Base-by-base conservation (phyloP, 2,888 invertebrate genomes). In the Pyrochroa serraticornis region DNA sequence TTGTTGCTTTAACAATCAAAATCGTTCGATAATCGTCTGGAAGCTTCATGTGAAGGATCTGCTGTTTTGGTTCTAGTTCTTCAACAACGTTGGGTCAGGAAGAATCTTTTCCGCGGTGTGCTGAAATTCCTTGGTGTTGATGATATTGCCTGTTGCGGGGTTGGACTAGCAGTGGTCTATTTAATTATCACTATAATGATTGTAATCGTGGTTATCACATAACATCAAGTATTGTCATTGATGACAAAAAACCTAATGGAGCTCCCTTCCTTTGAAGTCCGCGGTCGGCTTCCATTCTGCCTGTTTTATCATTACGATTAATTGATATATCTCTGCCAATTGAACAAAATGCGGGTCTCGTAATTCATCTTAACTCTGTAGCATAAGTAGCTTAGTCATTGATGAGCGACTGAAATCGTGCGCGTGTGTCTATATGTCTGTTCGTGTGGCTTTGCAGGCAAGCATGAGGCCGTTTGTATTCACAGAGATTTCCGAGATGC, bases 261-360 rank as follows among this genome's bases (percentile, higher is more conserved):
- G 64, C 63, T 67, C 63, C 60, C 61, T 68, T 62, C 54, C 55
- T 59, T 43, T 62, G 53, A 47, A 56, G 37, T 58, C 51, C 45
- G 56, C 61, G 60, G 62, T 63, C 62, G 63, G 67, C 66, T 66
- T 70, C 68, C 69, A 62, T 62, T 59, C 60, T 59, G 62, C 62
- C 64, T 46, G 46, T 53, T 46, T 53, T 51, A 32, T 45, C 34
- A 52, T 45, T 52, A 52, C 33, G 31, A 55, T 55, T 49, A 49
- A 55, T 45, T 52, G 38, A 38, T 38, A 71, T 71, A 75, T 74
- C 71, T 76, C 76, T 77, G 77, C 77, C 77, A 77, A 77, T 73
- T 74, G 69, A 72, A 75, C 68, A 73, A 74, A 72, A 77, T 73
- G 75, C 76, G 76, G 76, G 76, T 75, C 69, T 71, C 69, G 67